Percentiles rank a stretch among this genome's conserved stretches.
Evolutionary conservation across 2,113 vertebrate species (phyloP).

Genomic region (Polypterus senegalus): DNA sequence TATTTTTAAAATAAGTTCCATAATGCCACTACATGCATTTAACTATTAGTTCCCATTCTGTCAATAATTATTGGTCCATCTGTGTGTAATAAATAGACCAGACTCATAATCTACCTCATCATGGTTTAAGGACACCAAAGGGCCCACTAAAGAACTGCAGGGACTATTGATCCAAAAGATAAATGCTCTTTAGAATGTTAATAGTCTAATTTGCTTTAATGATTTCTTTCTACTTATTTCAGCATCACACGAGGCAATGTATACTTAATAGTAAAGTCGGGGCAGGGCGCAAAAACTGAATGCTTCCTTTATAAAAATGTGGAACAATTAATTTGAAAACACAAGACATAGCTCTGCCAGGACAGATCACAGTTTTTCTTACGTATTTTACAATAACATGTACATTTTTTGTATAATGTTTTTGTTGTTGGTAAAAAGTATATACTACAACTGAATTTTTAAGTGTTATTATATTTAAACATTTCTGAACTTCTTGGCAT

Average conservation of each 20-base stretch:
- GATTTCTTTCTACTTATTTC: constrained; percentile 51
- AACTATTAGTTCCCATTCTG: constrained; percentile 66
- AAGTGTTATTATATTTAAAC: too few relatives aligned
- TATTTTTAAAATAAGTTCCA: constrained; percentile 31
- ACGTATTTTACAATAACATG: too few relatives aligned
- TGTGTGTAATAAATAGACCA: constrained; percentile 79
- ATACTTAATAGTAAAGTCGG: constrained; percentile 53
- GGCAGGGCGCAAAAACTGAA: constrained; percentile 37
- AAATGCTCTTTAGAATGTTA: constrained; percentile 75
- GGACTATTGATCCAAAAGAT: constrained; percentile 81
- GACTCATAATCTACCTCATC: constrained; percentile 77
- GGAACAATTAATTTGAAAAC: neutral
- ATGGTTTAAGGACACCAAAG: constrained; percentile 82
- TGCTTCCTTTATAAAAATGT: constrained; percentile 53
- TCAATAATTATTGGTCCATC: constrained; percentile 83
- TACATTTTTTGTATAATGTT: too few relatives aligned
- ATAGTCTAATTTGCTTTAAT: constrained; percentile 71
- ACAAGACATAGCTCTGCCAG: too few relatives aligned
- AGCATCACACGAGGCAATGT: constrained; percentile 61
- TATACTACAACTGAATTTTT: too few relatives aligned
- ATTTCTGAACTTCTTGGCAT: too few relatives aligned
- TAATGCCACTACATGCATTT: constrained; percentile 49
- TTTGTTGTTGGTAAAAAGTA: too few relatives aligned
- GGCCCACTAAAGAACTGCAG: constrained; percentile 78
- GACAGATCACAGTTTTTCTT: too few relatives aligned